Percentiles rank a stretch among this genome's conserved stretches.
phyloP scores from a whole-genome alignment of 1,140 invertebrate species.

The Ceratina calcarata region DNA sequence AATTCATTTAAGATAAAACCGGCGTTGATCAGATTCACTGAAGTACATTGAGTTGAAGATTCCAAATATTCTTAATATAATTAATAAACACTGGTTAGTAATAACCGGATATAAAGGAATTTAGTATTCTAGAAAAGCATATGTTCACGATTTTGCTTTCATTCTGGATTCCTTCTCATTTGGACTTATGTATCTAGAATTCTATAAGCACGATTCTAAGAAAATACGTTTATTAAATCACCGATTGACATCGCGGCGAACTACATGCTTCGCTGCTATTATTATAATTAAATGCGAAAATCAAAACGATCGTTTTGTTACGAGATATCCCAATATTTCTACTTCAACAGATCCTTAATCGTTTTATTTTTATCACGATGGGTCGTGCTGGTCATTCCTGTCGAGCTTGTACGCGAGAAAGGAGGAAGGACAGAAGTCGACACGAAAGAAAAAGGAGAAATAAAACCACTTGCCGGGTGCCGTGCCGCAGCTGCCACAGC shows the following conservation, averaged over 20 bases:
- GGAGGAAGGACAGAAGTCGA: neutral
- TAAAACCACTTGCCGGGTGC: constrained; percentile 80
- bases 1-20: too few relatives aligned
- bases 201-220: neutral
- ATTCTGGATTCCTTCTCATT: too few relatives aligned
- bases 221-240: too few relatives aligned
- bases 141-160: too few relatives aligned
- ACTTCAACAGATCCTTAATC: neutral
- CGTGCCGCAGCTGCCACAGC: constrained; percentile 82
- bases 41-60: too few relatives aligned
- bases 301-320: constrained; percentile 21
- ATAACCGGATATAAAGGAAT: too few relatives aligned
- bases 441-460: constrained; percentile 7
- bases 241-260: too few relatives aligned
- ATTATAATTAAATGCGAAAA: constrained; percentile 18
- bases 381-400: constrained; percentile 26
- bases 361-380: constrained; percentile 27
- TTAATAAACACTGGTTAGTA: too few relatives aligned
- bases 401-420: constrained; percentile 5
- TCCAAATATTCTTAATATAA: too few relatives aligned
- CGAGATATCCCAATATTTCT: constrained; percentile 18
- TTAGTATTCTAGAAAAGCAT: too few relatives aligned
- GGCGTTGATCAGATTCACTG: too few relatives aligned
- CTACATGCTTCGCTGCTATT: neutral
- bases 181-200: too few relatives aligned